A percentile compares a stretch with the other conserved stretches of the same genome.
Evolutionary conservation across 2,888 invertebrate genomes (phyloP).

Genomic region (Drosophila paramelanica): DNA sequence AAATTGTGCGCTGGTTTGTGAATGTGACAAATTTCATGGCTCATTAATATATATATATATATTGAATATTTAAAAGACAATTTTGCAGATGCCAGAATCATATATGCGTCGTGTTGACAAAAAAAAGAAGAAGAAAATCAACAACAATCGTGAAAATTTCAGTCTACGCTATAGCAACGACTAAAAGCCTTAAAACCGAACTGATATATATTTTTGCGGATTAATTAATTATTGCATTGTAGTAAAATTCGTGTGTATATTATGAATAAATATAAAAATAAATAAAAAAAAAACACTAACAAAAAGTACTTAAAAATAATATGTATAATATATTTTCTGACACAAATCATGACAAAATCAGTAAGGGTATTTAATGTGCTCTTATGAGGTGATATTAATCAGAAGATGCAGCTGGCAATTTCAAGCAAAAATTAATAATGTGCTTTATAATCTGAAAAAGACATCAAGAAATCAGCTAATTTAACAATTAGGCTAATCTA

Average conservation of each 20-base stretch:
- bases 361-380: background rate
- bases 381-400: constrained; percentile 1
- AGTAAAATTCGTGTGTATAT: too few relatives aligned
- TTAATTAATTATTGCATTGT: too few relatives aligned
- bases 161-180: background rate
- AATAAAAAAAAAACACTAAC: too few relatives aligned
- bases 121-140: background rate
- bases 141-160: background rate
- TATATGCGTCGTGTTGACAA: background rate
- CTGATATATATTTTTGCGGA: background rate
- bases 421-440: background rate
- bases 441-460: background rate
- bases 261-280: too few relatives aligned
- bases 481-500: background rate
- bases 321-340: too few relatives aligned
- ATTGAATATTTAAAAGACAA: constrained; percentile 24
- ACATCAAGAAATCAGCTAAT: background rate
- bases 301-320: background rate
- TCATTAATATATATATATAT: constrained; percentile 48
- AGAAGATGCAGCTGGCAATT: constrained; percentile 2
- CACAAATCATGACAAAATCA: background rate
- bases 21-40: constrained; percentile 39
- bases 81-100: constrained; percentile 19
- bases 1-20: background rate
- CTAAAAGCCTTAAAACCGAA: background rate